Conservation (phyloP, 92 coral and sea anemone genomes). For the Pocillopora grandis region DNA sequence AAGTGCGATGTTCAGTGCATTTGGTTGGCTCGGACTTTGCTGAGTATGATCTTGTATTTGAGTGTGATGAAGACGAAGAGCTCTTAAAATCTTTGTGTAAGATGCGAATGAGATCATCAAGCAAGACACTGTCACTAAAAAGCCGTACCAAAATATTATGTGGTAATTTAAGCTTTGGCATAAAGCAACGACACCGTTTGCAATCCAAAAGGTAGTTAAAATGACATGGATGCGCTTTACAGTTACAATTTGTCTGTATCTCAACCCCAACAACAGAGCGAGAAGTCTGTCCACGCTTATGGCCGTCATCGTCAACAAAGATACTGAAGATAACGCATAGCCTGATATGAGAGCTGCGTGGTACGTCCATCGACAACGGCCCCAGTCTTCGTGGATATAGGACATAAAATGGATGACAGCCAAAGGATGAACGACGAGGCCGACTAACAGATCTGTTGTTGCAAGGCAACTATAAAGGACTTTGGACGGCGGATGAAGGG, state of each 20-base stretch:
- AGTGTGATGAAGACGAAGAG: neutral
- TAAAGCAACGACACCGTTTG: neutral
- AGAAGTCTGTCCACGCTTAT: conserved; percentile 26
- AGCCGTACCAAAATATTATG: neutral
- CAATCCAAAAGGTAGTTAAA: neutral
- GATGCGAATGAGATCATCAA: neutral
- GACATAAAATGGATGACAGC: too few species aligned
- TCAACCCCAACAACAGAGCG: conserved; percentile 6
- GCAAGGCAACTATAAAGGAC: too few species aligned
- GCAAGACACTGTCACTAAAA: neutral
- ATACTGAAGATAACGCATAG: neutral
- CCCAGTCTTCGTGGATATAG: too few species aligned
- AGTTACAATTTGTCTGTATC: conserved; percentile 28
- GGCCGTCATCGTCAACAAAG: conserved; percentile 16
- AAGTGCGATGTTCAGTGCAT: neutral
- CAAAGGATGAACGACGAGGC: too few species aligned
- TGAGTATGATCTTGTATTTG: neutral
- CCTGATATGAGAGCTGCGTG: too few species aligned
- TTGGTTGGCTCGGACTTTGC: neutral
- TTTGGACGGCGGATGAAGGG: too few species aligned
- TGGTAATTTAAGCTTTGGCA: neutral
- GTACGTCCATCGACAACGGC: too few species aligned
- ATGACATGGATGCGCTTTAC: neutral
- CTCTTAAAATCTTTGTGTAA: neutral
- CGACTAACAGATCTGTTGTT: too few species aligned